Conservation (phyloP, 2,113 vertebrate genomes). For the Bothrops jararaca region DNA sequence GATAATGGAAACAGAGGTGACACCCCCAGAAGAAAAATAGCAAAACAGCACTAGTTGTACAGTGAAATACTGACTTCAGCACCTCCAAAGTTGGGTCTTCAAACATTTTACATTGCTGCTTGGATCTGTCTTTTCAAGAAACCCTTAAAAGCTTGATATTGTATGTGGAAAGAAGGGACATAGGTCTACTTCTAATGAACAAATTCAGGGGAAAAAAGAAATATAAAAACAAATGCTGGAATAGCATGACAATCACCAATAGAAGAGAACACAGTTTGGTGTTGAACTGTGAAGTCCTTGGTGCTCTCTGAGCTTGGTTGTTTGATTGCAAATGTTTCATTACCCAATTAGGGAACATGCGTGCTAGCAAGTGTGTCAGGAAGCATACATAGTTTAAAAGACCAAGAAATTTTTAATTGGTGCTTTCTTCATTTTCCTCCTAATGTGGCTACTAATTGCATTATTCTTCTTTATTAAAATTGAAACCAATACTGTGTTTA, state of each 20-base stretch:
- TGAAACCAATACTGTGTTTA: constrained; percentile 12
- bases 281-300: not conserved
- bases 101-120: constrained; percentile 1
- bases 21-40: not conserved
- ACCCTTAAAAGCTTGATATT: not conserved
- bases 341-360: not conserved
- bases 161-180: constrained; percentile 12
- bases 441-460: not conserved
- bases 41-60: not conserved
- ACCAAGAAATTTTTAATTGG: not conserved
- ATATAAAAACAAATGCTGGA: not conserved
- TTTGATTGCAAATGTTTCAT: not conserved
- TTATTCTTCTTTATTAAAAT: constrained; percentile 28
- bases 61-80: not conserved
- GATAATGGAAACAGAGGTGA: not conserved
- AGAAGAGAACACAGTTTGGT: not conserved
- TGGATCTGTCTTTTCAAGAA: not conserved
- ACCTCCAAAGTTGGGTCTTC: not conserved
- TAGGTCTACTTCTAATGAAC: constrained; percentile 30
- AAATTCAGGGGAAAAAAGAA: not conserved
- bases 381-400: not conserved
- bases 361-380: not conserved
- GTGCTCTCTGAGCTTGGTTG: not conserved
- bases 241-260: not conserved
- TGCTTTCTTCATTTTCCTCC: not conserved